phyloP scores from a whole-genome alignment of 2,113 vertebrate species.

The Myotis lucifugus region DNA sequence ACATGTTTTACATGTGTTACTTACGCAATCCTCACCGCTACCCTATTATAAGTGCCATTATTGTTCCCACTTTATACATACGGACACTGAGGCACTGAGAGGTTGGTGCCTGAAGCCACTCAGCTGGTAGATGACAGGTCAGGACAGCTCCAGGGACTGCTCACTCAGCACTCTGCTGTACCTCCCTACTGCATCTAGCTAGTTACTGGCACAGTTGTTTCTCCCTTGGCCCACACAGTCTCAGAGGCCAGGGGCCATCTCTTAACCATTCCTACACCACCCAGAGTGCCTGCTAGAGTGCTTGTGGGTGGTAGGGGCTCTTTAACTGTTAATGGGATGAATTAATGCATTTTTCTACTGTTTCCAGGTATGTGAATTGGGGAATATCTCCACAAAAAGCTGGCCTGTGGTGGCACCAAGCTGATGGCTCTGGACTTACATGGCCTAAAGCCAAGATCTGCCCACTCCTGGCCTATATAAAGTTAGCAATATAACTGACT shows the following conservation, averaged over 20 bases:
- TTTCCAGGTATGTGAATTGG: background rate
- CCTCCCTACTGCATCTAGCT: background rate
- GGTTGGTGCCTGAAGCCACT: background rate
- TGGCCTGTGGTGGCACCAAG: background rate
- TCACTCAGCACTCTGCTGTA: too few species aligned
- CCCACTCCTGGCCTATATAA: background rate
- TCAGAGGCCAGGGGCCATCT: background rate
- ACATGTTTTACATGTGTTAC: accelerated
- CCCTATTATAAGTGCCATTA: background rate
- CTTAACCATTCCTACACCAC: background rate
- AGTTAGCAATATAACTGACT: background rate
- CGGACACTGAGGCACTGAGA: background rate
- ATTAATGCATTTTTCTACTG: background rate
- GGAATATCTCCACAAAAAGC: background rate
- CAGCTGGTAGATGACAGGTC: background rate
- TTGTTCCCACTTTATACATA: background rate
- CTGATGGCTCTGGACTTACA: background rate
- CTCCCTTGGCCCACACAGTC: background rate
- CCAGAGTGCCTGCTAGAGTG: background rate
- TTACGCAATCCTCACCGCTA: background rate
- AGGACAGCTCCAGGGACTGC: background rate
- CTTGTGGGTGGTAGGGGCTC: background rate
- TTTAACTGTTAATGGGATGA: background rate
- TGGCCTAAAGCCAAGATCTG: background rate
- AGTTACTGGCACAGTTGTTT: too few species aligned